Conservation (phyloP, 2,888 invertebrate species). For the Candidula unifasciata region DNA sequence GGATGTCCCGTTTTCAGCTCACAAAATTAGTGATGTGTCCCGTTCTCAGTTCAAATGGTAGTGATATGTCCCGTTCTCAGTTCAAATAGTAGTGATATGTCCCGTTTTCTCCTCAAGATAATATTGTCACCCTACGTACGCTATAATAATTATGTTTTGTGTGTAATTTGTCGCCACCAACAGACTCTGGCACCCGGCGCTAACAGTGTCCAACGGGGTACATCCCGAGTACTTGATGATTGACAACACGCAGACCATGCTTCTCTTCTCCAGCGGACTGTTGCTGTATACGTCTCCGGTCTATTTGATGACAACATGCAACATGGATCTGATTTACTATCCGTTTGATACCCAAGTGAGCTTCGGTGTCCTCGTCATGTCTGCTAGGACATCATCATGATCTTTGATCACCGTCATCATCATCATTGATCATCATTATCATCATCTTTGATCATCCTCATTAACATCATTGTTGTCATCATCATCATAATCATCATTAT, state of each 20-base stretch:
- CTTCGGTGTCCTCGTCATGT: not conserved
- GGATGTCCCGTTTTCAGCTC: too few species aligned
- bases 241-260: not conserved
- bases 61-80: too few species aligned
- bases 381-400: not conserved
- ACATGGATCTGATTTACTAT: slow-evolving; percentile 39
- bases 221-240: not conserved
- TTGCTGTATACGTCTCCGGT: not conserved
- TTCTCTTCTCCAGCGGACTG: not conserved
- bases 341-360: slow-evolving; percentile 44
- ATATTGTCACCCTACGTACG: too few species aligned
- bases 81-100: too few species aligned
- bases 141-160: too few species aligned
- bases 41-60: too few species aligned
- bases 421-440: not conserved
- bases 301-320: slow-evolving; percentile 12
- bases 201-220: slow-evolving; percentile 36
- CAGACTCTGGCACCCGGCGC: slow-evolving; percentile 30
- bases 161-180: too few species aligned
- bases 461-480: too few species aligned
- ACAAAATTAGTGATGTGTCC: too few species aligned
- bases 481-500: too few species aligned
- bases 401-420: not conserved
- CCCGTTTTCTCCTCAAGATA: too few species aligned
- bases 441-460: too few species aligned